A percentile compares a stretch with the other conserved stretches of the same genome.
phyloP scores from a whole-genome alignment of 1,140 invertebrate species.

The Chrysomallon squamiferum region DNA sequence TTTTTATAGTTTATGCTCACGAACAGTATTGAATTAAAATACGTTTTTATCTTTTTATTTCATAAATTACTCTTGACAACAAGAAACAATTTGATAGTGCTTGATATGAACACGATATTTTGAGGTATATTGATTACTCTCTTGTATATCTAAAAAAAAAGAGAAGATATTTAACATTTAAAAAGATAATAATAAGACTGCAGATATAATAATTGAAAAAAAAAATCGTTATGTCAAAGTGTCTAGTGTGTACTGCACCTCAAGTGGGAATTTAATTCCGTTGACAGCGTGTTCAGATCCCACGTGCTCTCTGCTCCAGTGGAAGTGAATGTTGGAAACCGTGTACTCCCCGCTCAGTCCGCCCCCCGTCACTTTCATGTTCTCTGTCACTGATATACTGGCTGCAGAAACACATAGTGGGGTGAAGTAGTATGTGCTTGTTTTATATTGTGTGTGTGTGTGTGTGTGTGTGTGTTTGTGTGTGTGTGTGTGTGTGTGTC shows the following conservation, averaged over 20 bases:
- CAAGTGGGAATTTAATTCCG: slow-evolving; percentile 30
- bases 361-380: slow-evolving; percentile 24
- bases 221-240: too few relatives aligned
- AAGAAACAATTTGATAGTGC: too few relatives aligned
- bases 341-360: slow-evolving; percentile 26
- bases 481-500: background rate
- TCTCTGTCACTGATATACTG: slow-evolving; percentile 14
- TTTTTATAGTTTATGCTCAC: too few relatives aligned
- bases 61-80: too few relatives aligned
- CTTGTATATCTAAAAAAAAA: too few relatives aligned
- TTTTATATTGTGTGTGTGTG: background rate
- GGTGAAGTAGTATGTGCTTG: background rate
- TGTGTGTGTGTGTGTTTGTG: background rate
- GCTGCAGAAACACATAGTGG: slow-evolving; percentile 14
- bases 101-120: too few relatives aligned
- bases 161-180: too few relatives aligned
- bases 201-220: too few relatives aligned
- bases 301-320: slow-evolving; percentile 33
- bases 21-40: too few relatives aligned
- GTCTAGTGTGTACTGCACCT: slow-evolving; percentile 24
- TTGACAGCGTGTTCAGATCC: slow-evolving; percentile 48
- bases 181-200: too few relatives aligned
- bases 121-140: too few relatives aligned
- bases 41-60: too few relatives aligned
- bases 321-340: slow-evolving; percentile 44